Evolutionary conservation across 2,888 invertebrate genomes (phyloP).

Genomic region (Drosophila recens): DNA sequence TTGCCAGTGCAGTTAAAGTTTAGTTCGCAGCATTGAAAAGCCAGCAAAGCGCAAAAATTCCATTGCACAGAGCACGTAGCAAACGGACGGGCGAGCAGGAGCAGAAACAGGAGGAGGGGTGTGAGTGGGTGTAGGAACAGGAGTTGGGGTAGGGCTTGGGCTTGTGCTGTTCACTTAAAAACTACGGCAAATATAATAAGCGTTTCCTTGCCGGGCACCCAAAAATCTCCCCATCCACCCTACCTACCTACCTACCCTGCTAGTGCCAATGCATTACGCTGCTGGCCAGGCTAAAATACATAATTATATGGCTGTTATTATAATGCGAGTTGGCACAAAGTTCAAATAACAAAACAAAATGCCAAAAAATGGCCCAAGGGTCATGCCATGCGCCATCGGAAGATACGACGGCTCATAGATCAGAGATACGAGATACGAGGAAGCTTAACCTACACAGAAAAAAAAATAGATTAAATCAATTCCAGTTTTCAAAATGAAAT

Average conservation of each 20-base stretch:
- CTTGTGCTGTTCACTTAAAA: conserved; percentile 55
- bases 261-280: conserved; percentile 54
- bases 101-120: background rate
- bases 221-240: background rate
- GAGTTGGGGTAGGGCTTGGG: background rate
- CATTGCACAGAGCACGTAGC: conserved; percentile 76
- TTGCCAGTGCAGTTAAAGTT: conserved; percentile 61
- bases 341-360: conserved; percentile 51
- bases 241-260: background rate
- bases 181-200: conserved; percentile 70
- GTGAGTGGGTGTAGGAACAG: background rate
- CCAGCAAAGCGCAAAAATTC: conserved; percentile 61
- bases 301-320: conserved; percentile 74
- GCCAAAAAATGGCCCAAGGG: conserved; percentile 39
- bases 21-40: conserved; percentile 34
- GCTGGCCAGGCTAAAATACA: conserved; percentile 68
- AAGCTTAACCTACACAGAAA: conserved; percentile 15
- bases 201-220: conserved; percentile 51
- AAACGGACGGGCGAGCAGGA: conserved; percentile 12
- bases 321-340: conserved; percentile 75
- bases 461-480: too few relatives aligned
- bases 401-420: conserved; percentile 47
- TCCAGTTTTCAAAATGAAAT: too few relatives aligned
- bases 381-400: conserved; percentile 31
- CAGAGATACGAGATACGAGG: conserved; percentile 49